Conservation (phyloP, 1,140 invertebrate species). For the Goniozus legneri region DNA sequence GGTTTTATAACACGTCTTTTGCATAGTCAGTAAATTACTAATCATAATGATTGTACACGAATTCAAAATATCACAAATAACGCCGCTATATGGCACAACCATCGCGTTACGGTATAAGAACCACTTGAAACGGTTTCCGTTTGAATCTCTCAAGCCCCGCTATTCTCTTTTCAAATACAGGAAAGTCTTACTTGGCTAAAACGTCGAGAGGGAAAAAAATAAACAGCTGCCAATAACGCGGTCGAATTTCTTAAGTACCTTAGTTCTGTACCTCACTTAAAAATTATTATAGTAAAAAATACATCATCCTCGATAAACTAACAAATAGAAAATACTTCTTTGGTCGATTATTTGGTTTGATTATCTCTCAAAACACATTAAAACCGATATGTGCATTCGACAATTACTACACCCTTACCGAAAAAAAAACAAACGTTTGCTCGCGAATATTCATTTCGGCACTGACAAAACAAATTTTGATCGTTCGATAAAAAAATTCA, state of each 20-base stretch:
- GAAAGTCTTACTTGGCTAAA: conserved; percentile 24
- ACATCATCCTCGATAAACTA: too few species aligned
- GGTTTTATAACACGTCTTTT: conserved; percentile 13
- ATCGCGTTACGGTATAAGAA: conserved; percentile 32
- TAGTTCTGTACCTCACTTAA: too few species aligned
- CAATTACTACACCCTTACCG: too few species aligned
- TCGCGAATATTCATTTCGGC: too few species aligned
- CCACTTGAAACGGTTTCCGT: conserved; percentile 39
- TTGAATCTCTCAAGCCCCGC: conserved; percentile 20
- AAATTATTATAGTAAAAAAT: too few species aligned
- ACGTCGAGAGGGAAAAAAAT: neutral
- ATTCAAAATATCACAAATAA: conserved; percentile 8
- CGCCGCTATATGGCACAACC: conserved; percentile 15
- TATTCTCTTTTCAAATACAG: conserved; percentile 19
- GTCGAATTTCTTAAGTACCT: conserved; percentile 7
- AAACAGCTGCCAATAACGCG: conserved; percentile 28
- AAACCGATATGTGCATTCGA: too few species aligned
- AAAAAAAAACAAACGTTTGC: too few species aligned
- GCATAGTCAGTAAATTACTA: conserved; percentile 7
- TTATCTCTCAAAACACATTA: too few species aligned
- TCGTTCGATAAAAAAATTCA: too few species aligned
- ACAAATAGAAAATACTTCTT: conserved; percentile 10
- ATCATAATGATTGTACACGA: neutral
- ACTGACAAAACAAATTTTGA: too few species aligned
- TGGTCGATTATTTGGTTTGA: conserved; percentile 14